Evolutionary conservation across 2,113 vertebrate genomes (phyloP).

Genomic region (Calyptomena viridis): DNA sequence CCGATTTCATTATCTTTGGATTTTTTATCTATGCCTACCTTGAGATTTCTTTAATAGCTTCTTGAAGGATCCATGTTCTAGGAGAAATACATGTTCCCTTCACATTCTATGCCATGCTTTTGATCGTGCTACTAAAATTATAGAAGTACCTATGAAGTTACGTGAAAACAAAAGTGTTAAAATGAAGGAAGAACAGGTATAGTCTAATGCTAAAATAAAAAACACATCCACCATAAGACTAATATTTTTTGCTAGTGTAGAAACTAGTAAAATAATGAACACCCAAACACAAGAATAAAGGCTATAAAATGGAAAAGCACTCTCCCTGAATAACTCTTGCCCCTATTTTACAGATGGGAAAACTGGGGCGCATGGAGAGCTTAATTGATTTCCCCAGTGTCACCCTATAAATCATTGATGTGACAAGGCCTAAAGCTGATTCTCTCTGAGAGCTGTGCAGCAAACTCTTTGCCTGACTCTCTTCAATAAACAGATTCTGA

Average conservation of each 20-base stretch:
- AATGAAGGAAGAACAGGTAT: neutral
- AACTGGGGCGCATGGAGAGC: slow-evolving; percentile 40
- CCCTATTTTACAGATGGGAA: slow-evolving; percentile 52
- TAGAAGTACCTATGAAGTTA: neutral
- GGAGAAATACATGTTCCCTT: neutral
- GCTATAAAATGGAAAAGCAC: slow-evolving; percentile 4
- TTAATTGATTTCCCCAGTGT: slow-evolving; percentile 59
- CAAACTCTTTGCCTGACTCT: slow-evolving; percentile 18
- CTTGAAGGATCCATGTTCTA: neutral
- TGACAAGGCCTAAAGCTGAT: slow-evolving; percentile 70
- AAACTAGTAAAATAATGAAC: neutral
- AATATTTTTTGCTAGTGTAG: neutral
- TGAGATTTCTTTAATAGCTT: neutral
- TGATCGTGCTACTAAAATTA: neutral
- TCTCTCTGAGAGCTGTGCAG: slow-evolving; percentile 47
- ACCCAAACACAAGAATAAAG: neutral
- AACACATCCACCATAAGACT: neutral
- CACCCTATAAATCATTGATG: slow-evolving; percentile 65
- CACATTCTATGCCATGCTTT: neutral
- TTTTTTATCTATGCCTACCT: neutral
- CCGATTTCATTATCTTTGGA: neutral
- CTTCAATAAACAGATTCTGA: slow-evolving; percentile 53
- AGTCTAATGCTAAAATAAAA: neutral
- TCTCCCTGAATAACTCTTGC: slow-evolving; percentile 24
- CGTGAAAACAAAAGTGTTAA: neutral